These are phyloP conservation scores for Cloeon dipterum DNA, from an alignment of 2,888 invertebrate species.

Conservation along the genomic window DNA sequence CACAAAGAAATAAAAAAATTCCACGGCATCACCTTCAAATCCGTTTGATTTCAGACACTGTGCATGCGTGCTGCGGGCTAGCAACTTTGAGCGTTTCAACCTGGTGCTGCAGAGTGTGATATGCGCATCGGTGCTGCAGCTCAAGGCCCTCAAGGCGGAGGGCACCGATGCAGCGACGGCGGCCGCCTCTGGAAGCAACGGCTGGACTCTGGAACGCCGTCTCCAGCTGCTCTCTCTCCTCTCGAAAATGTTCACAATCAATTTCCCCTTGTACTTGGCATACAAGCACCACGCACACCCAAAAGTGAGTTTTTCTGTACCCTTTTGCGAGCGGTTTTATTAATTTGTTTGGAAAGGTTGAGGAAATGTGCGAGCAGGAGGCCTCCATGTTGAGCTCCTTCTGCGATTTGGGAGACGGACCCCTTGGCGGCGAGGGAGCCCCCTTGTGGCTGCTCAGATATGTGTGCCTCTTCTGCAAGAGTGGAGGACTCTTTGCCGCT, in stretches of 20 bases:
- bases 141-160: constrained; percentile 20
- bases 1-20: too few relatives aligned
- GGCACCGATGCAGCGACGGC: constrained; percentile 12
- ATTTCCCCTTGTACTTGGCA: constrained; percentile 72
- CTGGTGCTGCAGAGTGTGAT: constrained; percentile 71
- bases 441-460: constrained; percentile 74
- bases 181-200: constrained; percentile 8
- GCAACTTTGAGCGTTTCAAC: constrained; percentile 78
- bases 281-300: constrained; percentile 52
- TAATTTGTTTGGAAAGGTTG: too few relatives aligned
- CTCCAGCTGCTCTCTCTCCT: constrained; percentile 73
- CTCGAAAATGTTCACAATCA: constrained; percentile 68
- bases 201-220: constrained; percentile 60
- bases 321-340: constrained; percentile 17
- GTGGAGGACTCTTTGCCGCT: constrained; percentile 72
- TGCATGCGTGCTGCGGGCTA: constrained; percentile 84
- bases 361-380: constrained; percentile 67
- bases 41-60: constrained; percentile 82
- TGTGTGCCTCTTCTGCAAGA: constrained; percentile 82
- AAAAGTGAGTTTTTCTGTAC: too few relatives aligned
- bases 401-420: constrained; percentile 81
- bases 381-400: constrained; percentile 53
- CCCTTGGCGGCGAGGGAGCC: too few relatives aligned
- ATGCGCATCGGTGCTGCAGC: constrained; percentile 57
- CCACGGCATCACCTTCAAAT: too few relatives aligned